Evolutionary conservation across 2,888 invertebrate species (phyloP), one percentile per base, ranked within the genome.

Genomic region (Synanthedon formicaeformis): DNA sequence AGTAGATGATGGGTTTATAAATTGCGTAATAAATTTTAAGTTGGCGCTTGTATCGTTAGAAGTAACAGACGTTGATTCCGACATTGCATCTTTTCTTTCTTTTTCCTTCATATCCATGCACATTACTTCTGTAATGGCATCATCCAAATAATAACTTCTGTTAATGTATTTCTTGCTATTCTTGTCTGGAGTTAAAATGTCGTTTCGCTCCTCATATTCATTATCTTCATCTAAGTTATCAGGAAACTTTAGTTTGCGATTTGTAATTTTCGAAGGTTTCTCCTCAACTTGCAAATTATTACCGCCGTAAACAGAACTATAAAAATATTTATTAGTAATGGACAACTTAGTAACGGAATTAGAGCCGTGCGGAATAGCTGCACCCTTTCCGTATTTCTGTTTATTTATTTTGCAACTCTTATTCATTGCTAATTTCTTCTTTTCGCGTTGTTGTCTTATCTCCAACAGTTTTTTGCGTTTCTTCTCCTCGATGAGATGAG

Each of bases 291-390:
- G 65, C 12, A 57, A 12, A 41, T 58, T 64, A 27, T 80, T 74
- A 0, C 86, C 86, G 0, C 86, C 86, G 55, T 82, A 87, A 57
- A 87, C 85, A 8, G 84, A 85, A 59, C 81, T 80, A 58, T 86
- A 85, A 61, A 85, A 85, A 2, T 84, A 81, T 60, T 85, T 87
- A 59, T 86, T 86, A 1, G 81, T 79, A 52, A 87, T 85, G 1
- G 85, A 83, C n/a, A 87, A 59, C 59, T 80, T 82, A 0, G 86
- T 84, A 4, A 86, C 83, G 2, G 85, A 86, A 55, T 63, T 83
- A 1, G 81, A 75, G 1, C 79, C 60, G 57, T 81, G 82, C 4
- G 84, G 78, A 65, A 71, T 66, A 34, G 71, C 56, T 4, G 59
- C 58, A 8, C 68, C 67, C 63, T 71, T 81, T 2, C 60, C 64